Percentiles rank a stretch among this genome's conserved stretches.
These are phyloP conservation scores for Clamator glandarius DNA, from an alignment of 2,797 vertebrate genomes.

Conservation along the genomic window DNA sequence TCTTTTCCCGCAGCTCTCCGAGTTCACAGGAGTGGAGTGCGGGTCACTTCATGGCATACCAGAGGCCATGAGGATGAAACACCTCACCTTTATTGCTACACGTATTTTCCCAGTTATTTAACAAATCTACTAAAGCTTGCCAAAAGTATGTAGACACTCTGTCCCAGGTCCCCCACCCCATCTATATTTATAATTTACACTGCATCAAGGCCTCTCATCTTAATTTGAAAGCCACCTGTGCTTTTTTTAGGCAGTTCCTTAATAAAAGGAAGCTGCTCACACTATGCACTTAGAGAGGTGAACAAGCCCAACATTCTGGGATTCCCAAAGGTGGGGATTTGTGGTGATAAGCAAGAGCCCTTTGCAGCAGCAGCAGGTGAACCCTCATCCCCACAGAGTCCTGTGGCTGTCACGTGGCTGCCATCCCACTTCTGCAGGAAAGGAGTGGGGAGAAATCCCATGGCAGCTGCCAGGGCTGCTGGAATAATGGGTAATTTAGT, in stretches of 20 bases:
- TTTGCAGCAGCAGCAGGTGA: fast-evolving
- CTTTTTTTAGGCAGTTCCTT: background rate
- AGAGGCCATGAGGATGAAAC: background rate
- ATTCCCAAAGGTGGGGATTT: background rate
- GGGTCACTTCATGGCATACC: background rate
- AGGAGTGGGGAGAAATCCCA: background rate
- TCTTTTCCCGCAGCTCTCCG: background rate
- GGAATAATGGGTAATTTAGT: fast-evolving
- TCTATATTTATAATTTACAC: background rate
- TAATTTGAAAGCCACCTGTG: background rate
- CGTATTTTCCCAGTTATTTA: background rate
- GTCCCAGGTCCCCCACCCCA: background rate
- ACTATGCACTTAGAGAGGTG: background rate
- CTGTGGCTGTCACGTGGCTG: fast-evolving
- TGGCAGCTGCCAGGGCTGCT: background rate
- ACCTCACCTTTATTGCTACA: fast-evolving
- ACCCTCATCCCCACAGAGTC: fast-evolving
- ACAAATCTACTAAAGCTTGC: background rate
- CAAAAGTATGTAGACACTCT: background rate
- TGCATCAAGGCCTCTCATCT: background rate
- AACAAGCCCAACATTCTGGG: background rate
- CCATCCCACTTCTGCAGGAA: background rate
- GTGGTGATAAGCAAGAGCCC: fast-evolving
- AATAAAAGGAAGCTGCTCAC: background rate
- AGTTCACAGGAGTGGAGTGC: background rate